Evolutionary conservation across 2,797 vertebrate genomes (phyloP).

Genomic region (Schizothorax lantsangensis): DNA sequence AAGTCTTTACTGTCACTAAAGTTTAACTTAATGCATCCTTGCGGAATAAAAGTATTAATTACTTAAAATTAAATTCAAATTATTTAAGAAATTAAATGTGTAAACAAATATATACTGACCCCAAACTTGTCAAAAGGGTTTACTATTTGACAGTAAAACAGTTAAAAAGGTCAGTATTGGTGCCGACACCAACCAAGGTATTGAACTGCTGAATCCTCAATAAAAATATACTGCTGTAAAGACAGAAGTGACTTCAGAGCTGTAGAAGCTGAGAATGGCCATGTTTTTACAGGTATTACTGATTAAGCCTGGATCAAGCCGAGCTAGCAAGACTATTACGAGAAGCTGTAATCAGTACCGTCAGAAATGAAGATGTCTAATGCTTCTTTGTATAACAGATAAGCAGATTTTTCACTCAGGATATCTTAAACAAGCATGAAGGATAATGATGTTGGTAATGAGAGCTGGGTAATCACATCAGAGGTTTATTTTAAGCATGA

Average conservation of each 20-base stretch:
- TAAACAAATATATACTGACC: neutral
- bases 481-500: constrained; percentile 62
- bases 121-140: neutral
- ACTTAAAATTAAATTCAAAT: neutral
- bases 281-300: neutral
- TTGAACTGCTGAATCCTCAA: too few relatives aligned
- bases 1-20: neutral
- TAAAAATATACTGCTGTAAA: neutral
- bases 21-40: neutral
- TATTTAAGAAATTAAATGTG: too few relatives aligned
- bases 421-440: constrained; percentile 34
- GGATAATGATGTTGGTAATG: constrained; percentile 61
- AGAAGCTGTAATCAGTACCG: neutral
- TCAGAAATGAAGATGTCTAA: constrained; percentile 14
- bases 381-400: neutral
- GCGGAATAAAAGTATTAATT: neutral
- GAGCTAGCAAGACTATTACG: neutral
- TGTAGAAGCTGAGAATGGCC: neutral
- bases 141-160: too few relatives aligned
- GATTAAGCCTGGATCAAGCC: neutral
- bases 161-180: too few relatives aligned
- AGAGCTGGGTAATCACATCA: constrained; percentile 70
- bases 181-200: neutral
- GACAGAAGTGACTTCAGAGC: neutral
- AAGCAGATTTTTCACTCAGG: constrained; percentile 24